Evolutionary conservation across 2,113 vertebrate species (phyloP).

Genomic region (Alethe castanea): DNA sequence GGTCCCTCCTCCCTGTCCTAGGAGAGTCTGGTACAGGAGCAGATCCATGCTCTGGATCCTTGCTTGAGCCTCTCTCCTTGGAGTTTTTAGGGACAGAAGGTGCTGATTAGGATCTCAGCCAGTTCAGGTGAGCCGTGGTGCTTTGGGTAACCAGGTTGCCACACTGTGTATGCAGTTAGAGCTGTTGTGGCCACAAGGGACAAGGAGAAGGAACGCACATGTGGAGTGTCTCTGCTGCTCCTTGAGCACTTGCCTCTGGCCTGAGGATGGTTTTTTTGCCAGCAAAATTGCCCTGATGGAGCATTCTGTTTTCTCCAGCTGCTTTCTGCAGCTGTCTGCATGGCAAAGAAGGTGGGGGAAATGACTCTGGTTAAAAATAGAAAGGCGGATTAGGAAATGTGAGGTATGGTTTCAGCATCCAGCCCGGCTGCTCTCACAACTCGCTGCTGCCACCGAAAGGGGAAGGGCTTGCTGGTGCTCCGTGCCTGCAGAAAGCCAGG

Average conservation of each 20-base stretch:
- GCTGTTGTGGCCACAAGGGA: background rate
- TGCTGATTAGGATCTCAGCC: background rate
- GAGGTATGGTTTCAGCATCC: background rate
- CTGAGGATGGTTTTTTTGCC: background rate
- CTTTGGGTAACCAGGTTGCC: background rate
- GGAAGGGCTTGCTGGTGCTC: background rate
- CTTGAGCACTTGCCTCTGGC: background rate
- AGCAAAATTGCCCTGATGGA: background rate
- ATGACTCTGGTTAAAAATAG: constrained; percentile 12
- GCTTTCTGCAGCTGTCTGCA: constrained; percentile 20
- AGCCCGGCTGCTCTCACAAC: background rate
- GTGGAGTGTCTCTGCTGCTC: background rate
- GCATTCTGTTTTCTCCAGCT: background rate
- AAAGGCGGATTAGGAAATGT: background rate
- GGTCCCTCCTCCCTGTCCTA: background rate
- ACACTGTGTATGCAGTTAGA: background rate
- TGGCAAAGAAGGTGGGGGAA: background rate
- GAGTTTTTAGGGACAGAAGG: background rate
- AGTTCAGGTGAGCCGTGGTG: background rate
- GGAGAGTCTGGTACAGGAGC: background rate
- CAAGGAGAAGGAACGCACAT: background rate
- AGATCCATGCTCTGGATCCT: background rate
- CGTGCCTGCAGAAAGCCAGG: background rate
- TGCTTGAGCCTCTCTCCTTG: background rate
- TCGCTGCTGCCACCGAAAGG: constrained; percentile 39